Evolutionary conservation across 2,797 vertebrate genomes (phyloP).

Genomic region (Mycteria americana): DNA sequence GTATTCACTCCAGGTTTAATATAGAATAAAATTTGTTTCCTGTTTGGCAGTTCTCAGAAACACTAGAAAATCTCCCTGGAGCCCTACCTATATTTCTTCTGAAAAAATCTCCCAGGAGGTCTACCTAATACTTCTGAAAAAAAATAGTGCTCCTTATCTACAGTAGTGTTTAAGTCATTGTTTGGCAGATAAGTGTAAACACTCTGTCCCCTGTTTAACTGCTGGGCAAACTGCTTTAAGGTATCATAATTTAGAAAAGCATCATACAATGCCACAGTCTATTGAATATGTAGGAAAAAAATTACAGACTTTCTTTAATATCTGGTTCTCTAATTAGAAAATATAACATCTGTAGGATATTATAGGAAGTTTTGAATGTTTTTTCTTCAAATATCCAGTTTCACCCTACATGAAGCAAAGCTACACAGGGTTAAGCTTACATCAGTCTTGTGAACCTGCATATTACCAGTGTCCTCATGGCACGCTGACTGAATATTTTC

Average conservation of each 20-base stretch:
- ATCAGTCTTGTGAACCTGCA: background rate
- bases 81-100: background rate
- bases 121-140: background rate
- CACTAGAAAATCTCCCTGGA: background rate
- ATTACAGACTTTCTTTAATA: background rate
- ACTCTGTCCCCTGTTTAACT: background rate
- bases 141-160: background rate
- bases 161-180: background rate
- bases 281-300: background rate
- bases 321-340: background rate
- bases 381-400: background rate
- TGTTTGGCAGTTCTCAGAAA: background rate
- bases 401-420: background rate
- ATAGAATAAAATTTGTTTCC: slow-evolving; percentile 30
- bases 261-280: background rate
- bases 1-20: slow-evolving; percentile 27
- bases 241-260: background rate
- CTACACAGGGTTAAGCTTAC: background rate
- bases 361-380: background rate
- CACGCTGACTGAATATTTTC: background rate
- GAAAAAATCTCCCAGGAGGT: background rate
- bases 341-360: background rate
- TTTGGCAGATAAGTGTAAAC: background rate
- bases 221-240: background rate
- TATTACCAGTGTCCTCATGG: background rate